Base-by-base conservation (phyloP, 2,113 vertebrate species). In the Dicaeum eximium region DNA sequence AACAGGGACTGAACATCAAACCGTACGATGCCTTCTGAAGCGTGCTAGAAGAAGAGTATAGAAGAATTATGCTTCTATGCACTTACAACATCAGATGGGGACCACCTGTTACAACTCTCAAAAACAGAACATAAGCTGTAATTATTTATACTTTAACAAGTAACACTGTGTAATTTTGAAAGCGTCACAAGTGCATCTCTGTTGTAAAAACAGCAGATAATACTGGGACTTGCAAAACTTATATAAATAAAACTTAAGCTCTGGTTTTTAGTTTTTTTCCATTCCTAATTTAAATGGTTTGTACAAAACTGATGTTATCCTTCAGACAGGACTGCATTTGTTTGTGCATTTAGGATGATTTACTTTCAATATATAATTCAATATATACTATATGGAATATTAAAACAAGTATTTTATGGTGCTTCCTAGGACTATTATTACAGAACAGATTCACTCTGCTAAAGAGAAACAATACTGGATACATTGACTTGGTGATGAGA, bases 1-100 rank as follows among this genome's bases (percentile, higher is more conserved):
- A 99, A 72, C 30, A 99, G 97, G 13, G 99, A 99, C 5, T 97
- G 98, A 72, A 99, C 99, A 86, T 99, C 99, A 90, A 99, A 99
- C 67, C 98, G 98, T 6, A 98, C 98, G 15, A 99, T 98, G 80
- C 99, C 99, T 97, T 99, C 99, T 47, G 99, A 99, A 53, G 99
- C 99, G 66, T 99, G 98, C 99, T 99, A 31, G 58, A 81, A 56
- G 37, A 66, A 80, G 4, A 97, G 47, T 27, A 37, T 3, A 15
- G 15, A 56, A 89, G 10, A 42, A 35, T 86, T 94, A 95, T 3
- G 5, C 2, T 81, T 88, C 56, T 65, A 18, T 66, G 24, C 31
- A 67, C 47, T 53, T 86, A 22, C 0, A 65, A 19, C 1, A 4
- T 17, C 56, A 92, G 30, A 42, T 5, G 15, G 6, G 6, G 17